Percentiles rank a stretch among this genome's conserved stretches.
phyloP scores from a whole-genome alignment of 2,888 invertebrate genomes.

The Drosophila quasianomalipes region DNA sequence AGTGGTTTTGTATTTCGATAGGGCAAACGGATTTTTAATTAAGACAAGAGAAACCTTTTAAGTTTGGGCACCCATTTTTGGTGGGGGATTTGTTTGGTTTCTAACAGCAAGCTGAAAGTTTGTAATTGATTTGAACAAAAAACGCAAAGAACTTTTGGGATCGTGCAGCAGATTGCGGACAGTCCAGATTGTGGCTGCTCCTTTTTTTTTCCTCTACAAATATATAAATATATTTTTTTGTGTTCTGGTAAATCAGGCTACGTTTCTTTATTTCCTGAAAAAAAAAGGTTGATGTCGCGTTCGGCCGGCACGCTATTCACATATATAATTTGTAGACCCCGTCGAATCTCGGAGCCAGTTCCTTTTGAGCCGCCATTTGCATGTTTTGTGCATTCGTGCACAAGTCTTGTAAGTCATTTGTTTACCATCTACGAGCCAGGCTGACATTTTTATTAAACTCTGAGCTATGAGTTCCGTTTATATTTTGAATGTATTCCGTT shows the following conservation, averaged over 20 bases:
- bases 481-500: slow-evolving; percentile 17
- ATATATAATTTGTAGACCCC: slow-evolving; percentile 55
- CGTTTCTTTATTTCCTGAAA: slow-evolving; percentile 56
- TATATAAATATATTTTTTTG: not conserved
- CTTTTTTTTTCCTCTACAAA: slow-evolving; percentile 3
- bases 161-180: slow-evolving; percentile 53
- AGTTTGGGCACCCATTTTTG: slow-evolving; percentile 32
- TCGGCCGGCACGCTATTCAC: slow-evolving; percentile 55
- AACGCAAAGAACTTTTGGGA: slow-evolving; percentile 60
- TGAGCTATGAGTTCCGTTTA: slow-evolving; percentile 54
- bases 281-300: slow-evolving; percentile 56
- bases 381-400: slow-evolving; percentile 81
- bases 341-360: slow-evolving; percentile 7
- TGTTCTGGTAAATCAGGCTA: slow-evolving; percentile 37
- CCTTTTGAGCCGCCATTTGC: slow-evolving; percentile 58
- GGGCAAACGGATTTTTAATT: slow-evolving; percentile 65
- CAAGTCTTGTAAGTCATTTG: slow-evolving; percentile 80
- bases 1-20: slow-evolving; percentile 53
- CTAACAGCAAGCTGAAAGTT: slow-evolving; percentile 68
- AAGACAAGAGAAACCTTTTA: slow-evolving; percentile 80
- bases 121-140: slow-evolving; percentile 80
- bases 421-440: slow-evolving; percentile 56
- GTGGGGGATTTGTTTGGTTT: slow-evolving; percentile 53
- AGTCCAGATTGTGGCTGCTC: slow-evolving; percentile 41
- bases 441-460: slow-evolving; percentile 73